Percentiles rank a stretch among this genome's conserved stretches.
phyloP scores from a whole-genome alignment of 2,888 invertebrate genomes.

The Gnatocerus cornutus region DNA sequence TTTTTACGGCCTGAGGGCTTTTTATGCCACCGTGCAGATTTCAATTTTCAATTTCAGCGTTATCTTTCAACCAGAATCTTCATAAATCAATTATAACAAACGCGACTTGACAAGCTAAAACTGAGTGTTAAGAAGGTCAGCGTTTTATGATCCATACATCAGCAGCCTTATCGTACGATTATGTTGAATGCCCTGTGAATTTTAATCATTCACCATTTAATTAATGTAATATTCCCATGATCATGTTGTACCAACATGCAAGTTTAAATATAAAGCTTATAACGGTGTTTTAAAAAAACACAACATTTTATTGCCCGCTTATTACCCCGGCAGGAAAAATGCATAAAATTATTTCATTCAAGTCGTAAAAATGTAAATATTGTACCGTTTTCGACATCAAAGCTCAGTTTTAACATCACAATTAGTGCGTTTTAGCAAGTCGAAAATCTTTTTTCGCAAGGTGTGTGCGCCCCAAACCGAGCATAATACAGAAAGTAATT shows the following conservation, averaged over 20 bases:
- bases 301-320: constrained; percentile 16
- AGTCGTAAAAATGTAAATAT: constrained; percentile 20
- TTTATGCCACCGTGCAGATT: too few relatives aligned
- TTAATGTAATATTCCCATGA: constrained; percentile 12
- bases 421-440: not conserved
- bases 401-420: constrained; percentile 7
- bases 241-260: constrained; percentile 26
- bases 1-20: too few relatives aligned
- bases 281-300: constrained; percentile 28
- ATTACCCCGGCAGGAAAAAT: constrained; percentile 16
- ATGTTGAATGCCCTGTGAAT: not conserved
- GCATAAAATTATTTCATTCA: constrained; percentile 17
- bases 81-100: not conserved
- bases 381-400: constrained; percentile 13
- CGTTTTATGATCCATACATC: not conserved
- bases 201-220: not conserved
- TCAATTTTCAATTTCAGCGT: too few relatives aligned
- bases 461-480: constrained; percentile 30
- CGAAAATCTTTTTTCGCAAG: constrained; percentile 3
- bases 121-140: not conserved
- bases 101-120: not conserved
- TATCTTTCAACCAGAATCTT: too few relatives aligned
- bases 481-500: constrained; percentile 59
- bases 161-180: not conserved
- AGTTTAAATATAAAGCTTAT: constrained; percentile 30